Percentiles rank a stretch among this genome's conserved stretches.
phyloP scores from a whole-genome alignment of 2,888 invertebrate genomes.

The Teinopalpus imperialis region DNA sequence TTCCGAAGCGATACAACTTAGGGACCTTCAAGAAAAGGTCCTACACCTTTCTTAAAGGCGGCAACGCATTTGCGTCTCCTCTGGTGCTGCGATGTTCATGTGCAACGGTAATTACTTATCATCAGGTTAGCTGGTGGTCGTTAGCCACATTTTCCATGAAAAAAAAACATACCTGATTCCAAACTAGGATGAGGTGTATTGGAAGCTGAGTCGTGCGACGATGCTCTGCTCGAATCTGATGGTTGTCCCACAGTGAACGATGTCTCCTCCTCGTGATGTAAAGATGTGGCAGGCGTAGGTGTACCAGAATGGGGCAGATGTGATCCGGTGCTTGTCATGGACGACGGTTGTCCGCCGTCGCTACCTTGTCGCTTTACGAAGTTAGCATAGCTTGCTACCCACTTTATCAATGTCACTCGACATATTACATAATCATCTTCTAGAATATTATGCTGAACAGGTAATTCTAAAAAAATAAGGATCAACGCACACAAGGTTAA shows the following conservation, averaged over 20 bases:
- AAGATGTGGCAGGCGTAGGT: conserved; percentile 62
- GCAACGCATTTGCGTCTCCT: too few species aligned
- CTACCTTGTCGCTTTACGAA: conserved; percentile 85
- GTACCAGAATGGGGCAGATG: conserved; percentile 64
- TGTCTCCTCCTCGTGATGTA: conserved; percentile 74
- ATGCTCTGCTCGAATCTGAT: conserved; percentile 75
- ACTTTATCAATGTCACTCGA: conserved; percentile 93
- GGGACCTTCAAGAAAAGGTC: too few species aligned
- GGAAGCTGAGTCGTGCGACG: conserved; percentile 73
- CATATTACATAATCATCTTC: conserved; percentile 87
- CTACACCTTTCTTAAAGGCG: too few species aligned
- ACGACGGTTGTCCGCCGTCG: conserved; percentile 71
- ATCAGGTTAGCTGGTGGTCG: too few species aligned
- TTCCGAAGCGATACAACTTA: too few species aligned
- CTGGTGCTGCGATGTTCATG: too few species aligned
- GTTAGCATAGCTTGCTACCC: conserved; percentile 93
- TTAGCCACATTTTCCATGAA: too few species aligned
- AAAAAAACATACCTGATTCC: conserved; percentile 79
- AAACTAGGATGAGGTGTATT: conserved; percentile 83
- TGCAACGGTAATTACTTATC: too few species aligned
- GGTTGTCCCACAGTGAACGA: conserved; percentile 73
- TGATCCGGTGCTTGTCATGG: conserved; percentile 70
- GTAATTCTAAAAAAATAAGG: conserved; percentile 84
- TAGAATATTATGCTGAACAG: conserved; percentile 87
- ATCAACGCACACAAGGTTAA: too few species aligned